phyloP scores from a whole-genome alignment of 1,140 invertebrate species.

The Coenobita brevimanus region DNA sequence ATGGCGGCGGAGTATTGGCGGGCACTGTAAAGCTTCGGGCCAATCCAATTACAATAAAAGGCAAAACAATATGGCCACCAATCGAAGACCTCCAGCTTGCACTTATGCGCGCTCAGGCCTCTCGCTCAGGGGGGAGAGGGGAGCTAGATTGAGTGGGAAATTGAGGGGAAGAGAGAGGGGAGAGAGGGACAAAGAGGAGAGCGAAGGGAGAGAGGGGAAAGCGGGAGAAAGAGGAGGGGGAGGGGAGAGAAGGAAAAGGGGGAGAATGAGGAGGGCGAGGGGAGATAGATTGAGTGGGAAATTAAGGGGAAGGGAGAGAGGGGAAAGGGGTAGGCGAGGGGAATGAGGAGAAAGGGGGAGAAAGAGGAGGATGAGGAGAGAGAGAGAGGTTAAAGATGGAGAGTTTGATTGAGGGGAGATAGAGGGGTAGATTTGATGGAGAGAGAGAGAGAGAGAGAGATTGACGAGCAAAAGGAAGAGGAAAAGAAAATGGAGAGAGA shows the following conservation, averaged over 20 bases:
- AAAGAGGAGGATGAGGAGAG: no score
- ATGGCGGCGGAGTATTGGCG: conserved; percentile 25
- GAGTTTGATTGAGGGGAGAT: no score
- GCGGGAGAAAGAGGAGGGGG: no score
- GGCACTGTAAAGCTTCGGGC: conserved; percentile 49
- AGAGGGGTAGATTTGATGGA: neutral
- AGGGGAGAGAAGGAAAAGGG: no score
- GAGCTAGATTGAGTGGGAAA: conserved; percentile 33
- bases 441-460: neutral
- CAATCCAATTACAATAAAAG: conserved; percentile 65
- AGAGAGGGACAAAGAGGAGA: no score
- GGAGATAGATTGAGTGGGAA: no score
- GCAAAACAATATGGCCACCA: conserved; percentile 62
- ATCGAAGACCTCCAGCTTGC: conserved; percentile 43
- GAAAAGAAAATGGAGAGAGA: neutral
- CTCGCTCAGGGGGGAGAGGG: conserved; percentile 40
- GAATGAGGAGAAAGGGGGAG: neutral
- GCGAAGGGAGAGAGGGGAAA: no score
- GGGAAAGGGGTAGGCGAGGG: neutral
- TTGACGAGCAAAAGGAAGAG: neutral
- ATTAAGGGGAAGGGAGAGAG: neutral
- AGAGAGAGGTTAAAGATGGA: no score
- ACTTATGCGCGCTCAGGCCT: conserved; percentile 60
- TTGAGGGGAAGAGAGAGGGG: no score
- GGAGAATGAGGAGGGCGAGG: no score